Evolutionary conservation across 2,797 vertebrate genomes (phyloP).

Genomic region (Phaenicophaeus curvirostris): DNA sequence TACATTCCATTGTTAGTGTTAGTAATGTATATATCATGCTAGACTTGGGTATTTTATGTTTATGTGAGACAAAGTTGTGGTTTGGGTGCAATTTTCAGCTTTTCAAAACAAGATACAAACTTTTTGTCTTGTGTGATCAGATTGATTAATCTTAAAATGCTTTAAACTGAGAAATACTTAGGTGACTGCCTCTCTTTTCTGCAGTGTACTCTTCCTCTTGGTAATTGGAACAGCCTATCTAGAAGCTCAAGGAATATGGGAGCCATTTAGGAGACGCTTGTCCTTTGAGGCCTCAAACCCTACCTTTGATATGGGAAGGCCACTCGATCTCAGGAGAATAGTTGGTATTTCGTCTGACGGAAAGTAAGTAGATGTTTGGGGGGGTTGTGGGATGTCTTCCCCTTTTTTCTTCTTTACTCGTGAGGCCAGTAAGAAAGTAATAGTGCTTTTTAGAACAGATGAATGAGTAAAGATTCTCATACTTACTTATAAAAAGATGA

Average conservation of each 20-base stretch:
- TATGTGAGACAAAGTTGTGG: not conserved
- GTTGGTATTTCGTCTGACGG: conserved; percentile 92
- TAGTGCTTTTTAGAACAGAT: not conserved
- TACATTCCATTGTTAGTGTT: not conserved
- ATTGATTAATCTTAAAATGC: not conserved
- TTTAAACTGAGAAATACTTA: not conserved
- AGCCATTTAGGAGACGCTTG: conserved; percentile 92
- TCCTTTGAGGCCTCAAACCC: conserved; percentile 91
- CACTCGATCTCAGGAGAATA: conserved; percentile 98
- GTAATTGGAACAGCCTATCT: conserved; percentile 95
- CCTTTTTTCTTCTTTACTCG: not conserved
- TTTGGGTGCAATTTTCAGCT: not conserved
- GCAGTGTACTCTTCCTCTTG: conserved; percentile 94
- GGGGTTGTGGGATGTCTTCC: not conserved
- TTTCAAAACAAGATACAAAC: not conserved
- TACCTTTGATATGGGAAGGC: conserved; percentile 90
- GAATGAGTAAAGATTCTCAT: not conserved
- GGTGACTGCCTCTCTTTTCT: conserved; percentile 3
- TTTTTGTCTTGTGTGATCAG: not conserved
- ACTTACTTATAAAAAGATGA: not conserved
- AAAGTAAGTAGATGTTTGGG: conserved; percentile 83
- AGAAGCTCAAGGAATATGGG: conserved; percentile 99
- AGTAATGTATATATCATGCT: not conserved
- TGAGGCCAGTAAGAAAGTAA: not conserved
- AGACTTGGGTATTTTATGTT: not conserved